phyloP scores from a whole-genome alignment of 92 coral and sea anemone genomes.

The Epizoanthus fatuus region DNA sequence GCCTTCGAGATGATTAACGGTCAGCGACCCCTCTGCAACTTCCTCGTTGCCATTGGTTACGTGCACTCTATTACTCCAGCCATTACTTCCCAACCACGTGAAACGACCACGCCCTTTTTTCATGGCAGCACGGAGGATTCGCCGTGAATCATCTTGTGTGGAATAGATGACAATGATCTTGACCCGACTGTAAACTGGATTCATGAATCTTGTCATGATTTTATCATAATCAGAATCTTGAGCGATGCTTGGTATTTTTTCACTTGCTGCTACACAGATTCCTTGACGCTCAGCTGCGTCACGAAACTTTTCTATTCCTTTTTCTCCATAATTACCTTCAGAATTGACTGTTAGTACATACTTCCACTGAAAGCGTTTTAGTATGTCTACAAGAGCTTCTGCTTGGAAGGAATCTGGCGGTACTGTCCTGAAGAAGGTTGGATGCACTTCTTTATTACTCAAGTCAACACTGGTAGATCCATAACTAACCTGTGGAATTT shows the following conservation, averaged over 20 bases:
- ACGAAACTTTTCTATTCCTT: slow-evolving; percentile 75
- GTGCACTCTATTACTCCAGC: slow-evolving; percentile 92
- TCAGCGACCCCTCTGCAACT: slow-evolving; percentile 89
- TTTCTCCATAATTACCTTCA: slow-evolving; percentile 85
- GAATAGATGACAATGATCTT: slow-evolving; percentile 80
- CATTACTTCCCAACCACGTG: slow-evolving; percentile 94
- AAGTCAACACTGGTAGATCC: slow-evolving; percentile 94
- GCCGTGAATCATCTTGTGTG: slow-evolving; percentile 85
- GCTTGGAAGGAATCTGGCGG: slow-evolving; percentile 97
- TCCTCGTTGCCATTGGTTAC: slow-evolving; percentile 90
- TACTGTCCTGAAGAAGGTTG: slow-evolving; percentile 92
- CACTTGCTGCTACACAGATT: slow-evolving; percentile 72
- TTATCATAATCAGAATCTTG: slow-evolving; percentile 42
- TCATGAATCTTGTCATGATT: slow-evolving; percentile 29
- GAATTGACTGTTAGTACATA: slow-evolving; percentile 86
- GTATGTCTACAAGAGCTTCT: slow-evolving; percentile 83
- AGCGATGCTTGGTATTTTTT: slow-evolving; percentile 67
- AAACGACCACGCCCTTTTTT: slow-evolving; percentile 70
- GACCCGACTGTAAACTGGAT: slow-evolving; percentile 27
- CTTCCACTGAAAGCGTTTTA: slow-evolving; percentile 83
- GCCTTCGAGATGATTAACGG: slow-evolving; percentile 91
- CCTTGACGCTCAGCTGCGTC: slow-evolving; percentile 62
- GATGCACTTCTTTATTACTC: slow-evolving; percentile 89
- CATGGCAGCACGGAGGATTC: slow-evolving; percentile 84
- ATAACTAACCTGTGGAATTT: slow-evolving; percentile 95